Conservation (phyloP, 1,140 invertebrate species). For the Drosophila serrata region DNA sequence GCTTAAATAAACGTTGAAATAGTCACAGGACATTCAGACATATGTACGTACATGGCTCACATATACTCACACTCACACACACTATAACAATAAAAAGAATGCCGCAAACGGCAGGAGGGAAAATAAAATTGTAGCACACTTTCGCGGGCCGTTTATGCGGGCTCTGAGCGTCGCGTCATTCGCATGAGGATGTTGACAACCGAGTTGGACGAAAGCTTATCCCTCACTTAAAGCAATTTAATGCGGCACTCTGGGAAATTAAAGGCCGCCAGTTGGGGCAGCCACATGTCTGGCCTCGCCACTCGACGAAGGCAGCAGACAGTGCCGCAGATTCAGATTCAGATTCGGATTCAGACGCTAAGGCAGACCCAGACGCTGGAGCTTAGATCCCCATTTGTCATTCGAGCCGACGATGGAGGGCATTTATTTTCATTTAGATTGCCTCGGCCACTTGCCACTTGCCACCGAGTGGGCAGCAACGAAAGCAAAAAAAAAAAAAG, state of each 20-base stretch:
- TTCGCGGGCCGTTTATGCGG: slow-evolving; percentile 42
- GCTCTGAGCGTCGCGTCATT: slow-evolving; percentile 2
- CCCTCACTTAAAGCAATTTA: slow-evolving; percentile 63
- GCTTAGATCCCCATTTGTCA: slow-evolving; percentile 66
- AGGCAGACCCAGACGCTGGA: slow-evolving; percentile 20
- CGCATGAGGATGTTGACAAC: slow-evolving; percentile 38
- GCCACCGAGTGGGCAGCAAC: slow-evolving; percentile 36
- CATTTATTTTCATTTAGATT: slow-evolving; percentile 76
- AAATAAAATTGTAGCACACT: slow-evolving; percentile 60
- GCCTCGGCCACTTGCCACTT: slow-evolving; percentile 35
- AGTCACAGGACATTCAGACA: slow-evolving; percentile 44
- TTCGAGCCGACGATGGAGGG: slow-evolving; percentile 38
- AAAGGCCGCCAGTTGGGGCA: slow-evolving; percentile 44
- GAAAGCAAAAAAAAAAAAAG: slow-evolving; percentile 19
- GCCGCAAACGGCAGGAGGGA: slow-evolving; percentile 21
- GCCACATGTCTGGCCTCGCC: slow-evolving; percentile 27
- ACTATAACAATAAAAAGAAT: slow-evolving; percentile 46
- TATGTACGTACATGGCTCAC: slow-evolving; percentile 25
- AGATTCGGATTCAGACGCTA: slow-evolving; percentile 7
- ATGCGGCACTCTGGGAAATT: slow-evolving; percentile 66
- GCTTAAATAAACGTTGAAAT: slow-evolving; percentile 66
- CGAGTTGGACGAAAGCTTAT: slow-evolving; percentile 42
- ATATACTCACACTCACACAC: slow-evolving; percentile 30
- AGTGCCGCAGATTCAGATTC: slow-evolving; percentile 17
- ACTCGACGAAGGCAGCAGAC: slow-evolving; percentile 23